These are phyloP conservation scores for Heliconius hortense DNA, from an alignment of 2,888 invertebrate genomes.

Conservation along the genomic window DNA sequence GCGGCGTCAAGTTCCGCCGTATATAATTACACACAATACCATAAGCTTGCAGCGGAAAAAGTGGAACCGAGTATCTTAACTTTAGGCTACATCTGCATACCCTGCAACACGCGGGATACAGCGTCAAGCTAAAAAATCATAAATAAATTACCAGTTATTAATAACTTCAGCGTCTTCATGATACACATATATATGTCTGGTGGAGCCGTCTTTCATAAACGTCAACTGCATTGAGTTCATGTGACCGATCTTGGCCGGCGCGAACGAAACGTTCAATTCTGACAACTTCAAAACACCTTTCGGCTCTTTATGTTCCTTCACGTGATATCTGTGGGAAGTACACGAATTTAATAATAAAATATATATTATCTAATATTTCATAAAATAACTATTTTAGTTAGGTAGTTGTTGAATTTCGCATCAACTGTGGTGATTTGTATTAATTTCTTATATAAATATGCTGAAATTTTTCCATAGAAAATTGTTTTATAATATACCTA, in stretches of 20 bases:
- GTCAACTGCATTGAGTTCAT: conserved; percentile 92
- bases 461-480: too few species aligned
- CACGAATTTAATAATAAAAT: conserved; percentile 2
- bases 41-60: too few species aligned
- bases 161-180: conserved; percentile 93
- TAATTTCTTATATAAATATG: background rate
- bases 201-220: conserved; percentile 91
- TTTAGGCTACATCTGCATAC: too few species aligned
- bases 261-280: conserved; percentile 91
- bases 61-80: too few species aligned
- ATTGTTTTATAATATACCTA: background rate
- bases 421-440: background rate
- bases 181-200: conserved; percentile 93
- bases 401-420: background rate
- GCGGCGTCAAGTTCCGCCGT: too few species aligned
- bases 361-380: background rate
- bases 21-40: too few species aligned
- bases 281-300: conserved; percentile 91
- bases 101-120: too few species aligned
- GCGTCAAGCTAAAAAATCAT: background rate
- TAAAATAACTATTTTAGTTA: background rate
- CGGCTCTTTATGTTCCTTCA: conserved; percentile 88
- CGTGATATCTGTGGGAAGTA: conserved; percentile 80
- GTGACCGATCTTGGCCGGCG: conserved; percentile 90
- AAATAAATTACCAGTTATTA: conserved; percentile 86